Percentiles rank a stretch among this genome's conserved stretches.
Evolutionary conservation across 2,888 invertebrate species (phyloP).

Genomic region (Colletes collaris): DNA sequence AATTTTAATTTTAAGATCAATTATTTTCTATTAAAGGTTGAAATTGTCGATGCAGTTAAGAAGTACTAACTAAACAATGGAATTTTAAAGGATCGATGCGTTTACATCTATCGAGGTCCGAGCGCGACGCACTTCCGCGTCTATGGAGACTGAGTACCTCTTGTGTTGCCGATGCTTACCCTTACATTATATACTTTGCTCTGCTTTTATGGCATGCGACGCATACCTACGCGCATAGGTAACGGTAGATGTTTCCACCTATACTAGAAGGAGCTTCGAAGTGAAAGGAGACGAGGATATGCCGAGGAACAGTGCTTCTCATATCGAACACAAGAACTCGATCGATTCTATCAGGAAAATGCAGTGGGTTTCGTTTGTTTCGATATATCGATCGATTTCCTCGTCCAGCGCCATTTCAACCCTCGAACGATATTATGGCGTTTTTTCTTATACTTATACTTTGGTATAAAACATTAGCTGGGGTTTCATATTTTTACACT

Average conservation of each 20-base stretch:
- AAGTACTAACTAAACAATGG: neutral
- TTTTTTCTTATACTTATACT: too few species aligned
- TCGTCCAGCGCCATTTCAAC: too few species aligned
- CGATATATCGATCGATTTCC: too few species aligned
- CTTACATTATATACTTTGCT: constrained; percentile 62
- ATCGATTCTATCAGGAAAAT: neutral
- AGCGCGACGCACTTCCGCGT: constrained; percentile 54
- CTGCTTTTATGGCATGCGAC: constrained; percentile 64
- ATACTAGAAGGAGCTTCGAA: constrained; percentile 66
- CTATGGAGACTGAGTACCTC: constrained; percentile 63
- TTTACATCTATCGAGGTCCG: constrained; percentile 14
- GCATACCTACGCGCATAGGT: constrained; percentile 61
- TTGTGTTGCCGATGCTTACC: constrained; percentile 64
- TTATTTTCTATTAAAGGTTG: too few species aligned
- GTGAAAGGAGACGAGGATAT: constrained; percentile 62
- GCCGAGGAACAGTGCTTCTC: constrained; percentile 59
- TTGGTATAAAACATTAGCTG: too few species aligned
- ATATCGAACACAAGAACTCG: constrained; percentile 29
- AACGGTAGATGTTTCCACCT: constrained; percentile 67
- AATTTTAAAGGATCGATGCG: constrained; percentile 8
- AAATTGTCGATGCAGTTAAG: constrained; percentile 7
- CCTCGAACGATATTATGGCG: too few species aligned
- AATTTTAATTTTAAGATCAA: too few species aligned
- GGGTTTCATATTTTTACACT: too few species aligned
- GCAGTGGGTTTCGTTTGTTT: too few species aligned